Conservation (phyloP, 2,888 invertebrate genomes). For the Euplexia lucipara region DNA sequence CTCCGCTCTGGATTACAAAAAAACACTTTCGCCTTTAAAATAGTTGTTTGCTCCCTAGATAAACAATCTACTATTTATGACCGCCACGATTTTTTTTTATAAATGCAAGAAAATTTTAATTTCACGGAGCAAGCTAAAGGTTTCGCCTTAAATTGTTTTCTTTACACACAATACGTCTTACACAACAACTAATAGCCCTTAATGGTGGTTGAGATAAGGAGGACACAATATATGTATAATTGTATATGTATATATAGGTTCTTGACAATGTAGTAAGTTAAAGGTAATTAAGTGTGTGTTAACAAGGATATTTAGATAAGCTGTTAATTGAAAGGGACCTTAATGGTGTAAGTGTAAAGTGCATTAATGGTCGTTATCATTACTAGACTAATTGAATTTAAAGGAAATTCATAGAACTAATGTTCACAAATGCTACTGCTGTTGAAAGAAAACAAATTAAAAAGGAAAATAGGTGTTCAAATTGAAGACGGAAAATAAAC, state of each 20-base stretch:
- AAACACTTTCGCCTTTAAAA: no score
- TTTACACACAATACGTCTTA: conserved; percentile 75
- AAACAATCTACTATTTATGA: no score
- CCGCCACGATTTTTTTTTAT: no score
- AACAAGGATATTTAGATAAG: conserved; percentile 57
- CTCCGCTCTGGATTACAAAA: no score
- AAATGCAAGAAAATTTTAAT: no score
- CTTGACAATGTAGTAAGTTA: conserved; percentile 53
- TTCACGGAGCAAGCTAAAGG: no score
- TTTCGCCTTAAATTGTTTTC: conserved; percentile 85
- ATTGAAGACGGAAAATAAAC: no score
- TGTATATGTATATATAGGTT: conserved; percentile 9
- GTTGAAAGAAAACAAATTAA: no score
- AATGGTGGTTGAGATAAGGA: conserved; percentile 62
- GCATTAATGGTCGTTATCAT: background rate
- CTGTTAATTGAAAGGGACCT: conserved; percentile 29
- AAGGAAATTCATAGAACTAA: no score
- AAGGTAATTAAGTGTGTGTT: conserved; percentile 63
- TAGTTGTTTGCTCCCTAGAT: no score
- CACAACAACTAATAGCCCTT: conserved; percentile 68
- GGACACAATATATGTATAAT: conserved; percentile 28
- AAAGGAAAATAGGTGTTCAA: no score
- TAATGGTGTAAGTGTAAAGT: background rate
- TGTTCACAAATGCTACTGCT: no score
- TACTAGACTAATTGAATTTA: background rate